Evolutionary conservation across 2,797 vertebrate species (phyloP).

Genomic region (Columba guinea): DNA sequence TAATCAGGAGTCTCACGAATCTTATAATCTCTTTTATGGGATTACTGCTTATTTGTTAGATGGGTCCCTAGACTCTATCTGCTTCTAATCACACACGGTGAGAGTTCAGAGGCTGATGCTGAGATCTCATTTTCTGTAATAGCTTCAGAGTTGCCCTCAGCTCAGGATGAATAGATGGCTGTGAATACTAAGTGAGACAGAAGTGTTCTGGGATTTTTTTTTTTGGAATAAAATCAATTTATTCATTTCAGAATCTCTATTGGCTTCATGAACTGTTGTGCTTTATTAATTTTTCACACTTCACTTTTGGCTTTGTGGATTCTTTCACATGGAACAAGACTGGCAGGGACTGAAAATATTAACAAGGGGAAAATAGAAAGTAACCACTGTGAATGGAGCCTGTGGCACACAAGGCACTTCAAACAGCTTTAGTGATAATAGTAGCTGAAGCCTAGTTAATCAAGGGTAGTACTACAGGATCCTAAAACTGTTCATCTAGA

Average conservation of each 20-base stretch:
- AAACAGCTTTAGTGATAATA: neutral
- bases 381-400: neutral
- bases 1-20: neutral
- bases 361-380: neutral
- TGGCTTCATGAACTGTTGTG: neutral
- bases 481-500: neutral
- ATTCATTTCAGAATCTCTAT: neutral
- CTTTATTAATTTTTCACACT: slow-evolving; percentile 33
- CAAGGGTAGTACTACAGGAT: neutral
- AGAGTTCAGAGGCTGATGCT: slow-evolving; percentile 11
- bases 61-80: neutral
- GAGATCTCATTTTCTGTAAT: neutral
- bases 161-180: neutral
- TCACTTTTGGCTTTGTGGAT: neutral
- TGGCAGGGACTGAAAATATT: neutral
- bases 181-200: neutral
- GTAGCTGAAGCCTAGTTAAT: neutral
- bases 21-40: neutral
- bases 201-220: neutral
- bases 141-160: neutral
- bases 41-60: neutral
- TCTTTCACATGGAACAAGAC: neutral
- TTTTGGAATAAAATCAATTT: slow-evolving; percentile 18
- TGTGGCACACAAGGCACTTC: neutral
- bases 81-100: neutral